Base-by-base conservation (phyloP, 2,113 vertebrate species). In the Corythornis vintsioides region DNA sequence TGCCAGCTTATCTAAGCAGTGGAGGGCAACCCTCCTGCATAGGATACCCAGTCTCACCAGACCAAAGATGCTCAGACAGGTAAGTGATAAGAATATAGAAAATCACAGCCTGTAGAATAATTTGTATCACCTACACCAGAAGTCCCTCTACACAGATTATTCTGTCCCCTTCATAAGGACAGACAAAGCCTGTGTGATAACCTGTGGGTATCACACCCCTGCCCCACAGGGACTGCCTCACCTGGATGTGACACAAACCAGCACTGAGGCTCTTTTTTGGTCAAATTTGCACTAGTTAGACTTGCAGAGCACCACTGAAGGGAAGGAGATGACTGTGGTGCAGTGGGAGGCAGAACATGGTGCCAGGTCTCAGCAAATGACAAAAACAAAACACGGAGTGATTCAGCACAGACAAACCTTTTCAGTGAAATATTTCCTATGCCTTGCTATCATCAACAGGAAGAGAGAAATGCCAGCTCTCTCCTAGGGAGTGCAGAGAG, bases 11-110 rank as follows among this genome's bases (percentile, higher is more conserved):
- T 79, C 82, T 35, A 80, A 75, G 65, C 76, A 75, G 61, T 28
- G 61, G 88, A 96, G 82, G 91, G 72, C 35, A 92, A 13, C 40
- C 60, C 87, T 80, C 64, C 72, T 93, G 79, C 82, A 91, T 22
- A 92, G 89, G 60, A 88, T 29, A 90, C 43, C 56, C 74, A 80
- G 31, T 35, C 28, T 83, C 73, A 47, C 69, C 3, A 1, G 52
- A 86, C 94, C 72, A 94, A n/a, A 2, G 15, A 60, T 67, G 38
- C 47, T 95, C 38, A 74, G 64, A 85, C 25, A 86, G 56, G 55
- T 59, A 57, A 65, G n/a, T 53, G 70, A 61, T 65, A 92, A 76
- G 71, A 76, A 50, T 52, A 28, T 60, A 86, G 19, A 84, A 84
- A 89, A 45, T 43, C 6, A 4, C 5, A 11, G 17, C 31, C 92